A percentile compares a stretch with the other conserved stretches of the same genome.
Conservation (phyloP, 2,888 invertebrate species). For the Epinotia ramella region DNA sequence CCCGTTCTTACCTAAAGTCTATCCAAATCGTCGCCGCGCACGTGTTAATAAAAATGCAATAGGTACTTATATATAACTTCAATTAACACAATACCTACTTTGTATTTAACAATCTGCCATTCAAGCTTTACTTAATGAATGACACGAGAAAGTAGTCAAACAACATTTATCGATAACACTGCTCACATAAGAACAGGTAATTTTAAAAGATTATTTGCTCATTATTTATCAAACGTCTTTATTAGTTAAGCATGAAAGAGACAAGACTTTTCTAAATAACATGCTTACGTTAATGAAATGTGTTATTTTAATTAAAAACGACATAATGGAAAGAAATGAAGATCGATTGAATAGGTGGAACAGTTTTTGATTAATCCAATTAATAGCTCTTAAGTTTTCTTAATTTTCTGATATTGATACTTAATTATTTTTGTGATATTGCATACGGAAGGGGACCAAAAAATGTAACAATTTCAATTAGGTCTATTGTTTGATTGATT, state of each 20-base stretch:
- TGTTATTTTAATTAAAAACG: conserved; percentile 3
- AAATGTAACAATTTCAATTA: no score
- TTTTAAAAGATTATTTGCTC: neutral
- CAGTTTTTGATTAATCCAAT: neutral
- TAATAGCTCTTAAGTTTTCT: neutral
- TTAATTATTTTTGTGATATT: no score
- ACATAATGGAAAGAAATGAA: neutral
- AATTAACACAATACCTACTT: neutral
- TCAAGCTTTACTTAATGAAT: neutral
- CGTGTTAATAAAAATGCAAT: neutral
- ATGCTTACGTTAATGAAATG: neutral
- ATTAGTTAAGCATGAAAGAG: neutral
- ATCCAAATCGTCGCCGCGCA: no score
- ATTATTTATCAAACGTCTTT: neutral
- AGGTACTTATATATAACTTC: neutral
- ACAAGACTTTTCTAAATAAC: neutral
- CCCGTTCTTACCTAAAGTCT: no score
- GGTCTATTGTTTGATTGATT: no score
- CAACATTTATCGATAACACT: conserved; percentile 2
- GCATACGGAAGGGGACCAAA: no score
- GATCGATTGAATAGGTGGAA: neutral
- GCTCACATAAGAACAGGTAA: neutral
- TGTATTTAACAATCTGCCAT: neutral
- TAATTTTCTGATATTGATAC: neutral
- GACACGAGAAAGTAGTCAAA: neutral